Percentiles rank a stretch among this genome's conserved stretches.
phyloP scores from a whole-genome alignment of 2,797 vertebrate species.

The Pseudochromis fuscus region DNA sequence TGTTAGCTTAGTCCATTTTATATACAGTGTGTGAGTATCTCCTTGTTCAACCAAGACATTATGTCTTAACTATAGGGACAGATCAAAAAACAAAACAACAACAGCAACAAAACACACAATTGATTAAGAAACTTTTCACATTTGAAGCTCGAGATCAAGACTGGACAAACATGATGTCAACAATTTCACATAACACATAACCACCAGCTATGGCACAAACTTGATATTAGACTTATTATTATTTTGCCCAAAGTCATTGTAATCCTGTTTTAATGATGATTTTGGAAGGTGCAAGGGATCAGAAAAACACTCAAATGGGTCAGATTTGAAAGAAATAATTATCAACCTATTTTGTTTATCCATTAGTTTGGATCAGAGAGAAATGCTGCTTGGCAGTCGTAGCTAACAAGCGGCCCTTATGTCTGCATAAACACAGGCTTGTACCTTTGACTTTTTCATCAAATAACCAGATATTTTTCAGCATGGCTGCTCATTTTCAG shows the following conservation, averaged over 20 bases:
- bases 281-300: not conserved
- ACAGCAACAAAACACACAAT: no score
- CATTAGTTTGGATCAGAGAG: not conserved
- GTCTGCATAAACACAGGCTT: not conserved
- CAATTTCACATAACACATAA: not conserved
- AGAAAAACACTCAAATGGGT: not conserved
- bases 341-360: not conserved
- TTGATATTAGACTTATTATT: not conserved
- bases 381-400: slow-evolving; percentile 4
- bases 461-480: slow-evolving; percentile 23
- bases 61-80: not conserved
- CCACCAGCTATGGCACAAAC: not conserved
- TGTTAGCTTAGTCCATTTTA: no score
- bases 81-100: not conserved
- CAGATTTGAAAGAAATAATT: not conserved
- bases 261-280: no score
- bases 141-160: not conserved
- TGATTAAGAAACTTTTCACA: not conserved
- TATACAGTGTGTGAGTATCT: no score
- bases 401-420: not conserved
- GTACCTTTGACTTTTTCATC: not conserved
- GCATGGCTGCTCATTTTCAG: slow-evolving; percentile 13
- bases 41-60: not conserved
- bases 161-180: not conserved
- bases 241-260: not conserved